Conservation (phyloP, 2,888 invertebrate genomes). For the Archips xylosteana region DNA sequence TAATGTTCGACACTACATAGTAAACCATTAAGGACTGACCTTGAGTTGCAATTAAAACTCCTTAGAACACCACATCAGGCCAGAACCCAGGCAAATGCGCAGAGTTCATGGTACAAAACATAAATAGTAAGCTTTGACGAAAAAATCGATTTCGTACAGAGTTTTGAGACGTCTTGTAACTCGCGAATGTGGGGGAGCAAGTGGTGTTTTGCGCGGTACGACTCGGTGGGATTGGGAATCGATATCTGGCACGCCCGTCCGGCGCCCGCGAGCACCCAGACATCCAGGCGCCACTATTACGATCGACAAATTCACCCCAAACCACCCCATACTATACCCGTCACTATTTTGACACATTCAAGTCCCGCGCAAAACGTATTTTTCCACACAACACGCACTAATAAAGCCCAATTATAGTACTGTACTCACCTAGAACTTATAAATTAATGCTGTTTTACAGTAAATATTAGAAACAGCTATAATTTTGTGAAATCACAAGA, state of each 20-base stretch:
- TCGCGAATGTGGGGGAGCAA: conserved; percentile 53
- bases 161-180: conserved; percentile 50
- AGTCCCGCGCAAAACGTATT: conserved; percentile 75
- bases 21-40: conserved; percentile 41
- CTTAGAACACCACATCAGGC: conserved; percentile 25
- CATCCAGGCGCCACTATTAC: conserved; percentile 73
- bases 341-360: conserved; percentile 75
- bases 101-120: conserved; percentile 23
- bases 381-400: conserved; percentile 45
- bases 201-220: conserved; percentile 61
- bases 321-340: conserved; percentile 69
- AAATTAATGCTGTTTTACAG: conserved; percentile 80
- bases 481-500: conserved; percentile 85
- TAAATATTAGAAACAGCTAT: conserved; percentile 80
- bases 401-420: conserved; percentile 52
- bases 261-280: conserved; percentile 74
- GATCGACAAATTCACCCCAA: conserved; percentile 70
- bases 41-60: conserved; percentile 41
- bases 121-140: conserved; percentile 51
- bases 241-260: conserved; percentile 63
- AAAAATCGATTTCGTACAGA: conserved; percentile 70
- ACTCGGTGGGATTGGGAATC: conserved; percentile 65
- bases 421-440: conserved; percentile 78
- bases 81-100: conserved; percentile 23
- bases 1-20: conserved; percentile 14